Percentiles rank a stretch among this genome's conserved stretches.
phyloP scores from a whole-genome alignment of 2,113 vertebrate genomes.

The Eleginops maclovinus region DNA sequence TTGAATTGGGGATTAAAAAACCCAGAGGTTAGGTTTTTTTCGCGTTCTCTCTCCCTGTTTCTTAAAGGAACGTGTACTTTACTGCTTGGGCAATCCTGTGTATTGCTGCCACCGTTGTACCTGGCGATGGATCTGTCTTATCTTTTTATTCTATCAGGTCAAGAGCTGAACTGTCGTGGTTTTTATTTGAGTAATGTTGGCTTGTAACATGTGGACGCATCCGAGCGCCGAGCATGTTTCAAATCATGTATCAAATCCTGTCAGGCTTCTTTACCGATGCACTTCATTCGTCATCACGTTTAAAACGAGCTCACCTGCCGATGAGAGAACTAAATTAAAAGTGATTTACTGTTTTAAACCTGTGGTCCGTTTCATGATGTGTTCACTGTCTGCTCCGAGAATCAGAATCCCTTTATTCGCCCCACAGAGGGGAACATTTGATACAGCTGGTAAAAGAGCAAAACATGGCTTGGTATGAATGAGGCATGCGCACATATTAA shows the following conservation, averaged over 20 bases:
- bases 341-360: slow-evolving; percentile 84
- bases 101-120: slow-evolving; percentile 83
- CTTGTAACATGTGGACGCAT: slow-evolving; percentile 74
- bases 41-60: slow-evolving; percentile 88
- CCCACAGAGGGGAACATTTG: too few species aligned
- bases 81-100: slow-evolving; percentile 87
- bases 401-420: too few species aligned
- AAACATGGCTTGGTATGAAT: too few species aligned
- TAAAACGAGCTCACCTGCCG: slow-evolving; percentile 76
- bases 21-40: slow-evolving; percentile 78
- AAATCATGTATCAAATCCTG: slow-evolving; percentile 76
- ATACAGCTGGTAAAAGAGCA: too few species aligned
- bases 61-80: slow-evolving; percentile 90
- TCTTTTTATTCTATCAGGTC: slow-evolving; percentile 82
- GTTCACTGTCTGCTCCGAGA: not conserved
- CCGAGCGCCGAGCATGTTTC: slow-evolving; percentile 82
- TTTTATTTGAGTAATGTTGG: slow-evolving; percentile 78
- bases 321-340: slow-evolving; percentile 86
- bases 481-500: too few species aligned
- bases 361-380: not conserved
- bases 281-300: slow-evolving; percentile 82
- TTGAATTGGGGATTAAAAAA: slow-evolving; percentile 84
- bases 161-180: slow-evolving; percentile 78
- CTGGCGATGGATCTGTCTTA: slow-evolving; percentile 73
- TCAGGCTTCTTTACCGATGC: slow-evolving; percentile 82